Base-by-base conservation (phyloP, 53 echinoderm and acorn worm species). In the Crossaster papposus region DNA sequence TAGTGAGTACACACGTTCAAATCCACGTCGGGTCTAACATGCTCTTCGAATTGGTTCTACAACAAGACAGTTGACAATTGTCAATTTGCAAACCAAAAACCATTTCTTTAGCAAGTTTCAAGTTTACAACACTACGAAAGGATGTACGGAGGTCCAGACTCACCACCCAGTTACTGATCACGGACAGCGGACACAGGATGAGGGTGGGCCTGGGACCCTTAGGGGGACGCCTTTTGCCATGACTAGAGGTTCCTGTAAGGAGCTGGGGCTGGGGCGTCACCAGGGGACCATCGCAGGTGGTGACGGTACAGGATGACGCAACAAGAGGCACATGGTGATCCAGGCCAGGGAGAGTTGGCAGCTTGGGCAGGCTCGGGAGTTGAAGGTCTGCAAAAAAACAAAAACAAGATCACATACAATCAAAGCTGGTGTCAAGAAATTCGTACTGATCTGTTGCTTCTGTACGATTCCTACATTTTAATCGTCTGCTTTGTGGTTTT, bases 131-230 rank as follows among this genome's bases (percentile, higher is more conserved):
- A 44, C 44, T 44, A 9, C 44, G n/a, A 55, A 24, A 44, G 44
- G 44, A 44, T 44, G 44, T 44, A 44, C 44, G 5, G 44, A 58
- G 17, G 58, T 18, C 15, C 58, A 58, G 26, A 81, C 95, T 95
- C 82, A 96, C 96, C 83, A 95, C 44, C 97, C 97, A 97, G 81
- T 97, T 97, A 38, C 93, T 87, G 4, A 97, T 79, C 2, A 97
- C 97, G 0, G 95, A 95, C 65, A 97, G 86, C 0, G 97, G 97
- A 64, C 97, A 97, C 1, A 97, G 58, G 22, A 97, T 97, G 36
- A 97, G 95, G 14, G 97, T 97, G 30, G 97, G 70, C 36, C 85
- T 92, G 20, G 95, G 97, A 26, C 93, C 89, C 54, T 68, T 86
- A 18, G 89, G 51, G 33, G 85, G 6, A 44, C 5, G 22, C 23